Evolutionary conservation across 2,113 vertebrate species (phyloP).

Genomic region (Mormoops blainvillei): DNA sequence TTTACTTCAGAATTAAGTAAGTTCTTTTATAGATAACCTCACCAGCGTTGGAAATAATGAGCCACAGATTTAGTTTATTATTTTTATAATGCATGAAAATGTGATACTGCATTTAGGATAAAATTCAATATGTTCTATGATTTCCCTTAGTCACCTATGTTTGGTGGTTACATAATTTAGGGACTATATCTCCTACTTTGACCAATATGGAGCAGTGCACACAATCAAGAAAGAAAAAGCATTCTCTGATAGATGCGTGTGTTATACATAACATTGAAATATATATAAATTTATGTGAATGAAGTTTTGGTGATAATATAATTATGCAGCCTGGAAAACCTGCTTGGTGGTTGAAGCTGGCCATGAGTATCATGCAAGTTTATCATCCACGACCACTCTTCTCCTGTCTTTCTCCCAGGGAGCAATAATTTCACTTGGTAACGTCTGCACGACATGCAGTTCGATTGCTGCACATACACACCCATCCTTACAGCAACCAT

Average conservation of each 20-base stretch:
- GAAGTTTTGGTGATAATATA: background rate
- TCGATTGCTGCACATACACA: background rate
- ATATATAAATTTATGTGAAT: background rate
- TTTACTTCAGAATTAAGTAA: background rate
- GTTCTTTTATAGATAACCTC: background rate
- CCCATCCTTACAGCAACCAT: background rate
- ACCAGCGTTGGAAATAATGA: background rate
- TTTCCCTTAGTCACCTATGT: background rate
- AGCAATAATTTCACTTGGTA: background rate
- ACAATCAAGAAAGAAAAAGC: background rate
- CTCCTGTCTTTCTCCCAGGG: background rate
- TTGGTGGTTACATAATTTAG: constrained; percentile 5
- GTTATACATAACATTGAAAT: background rate
- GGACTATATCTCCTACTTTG: background rate
- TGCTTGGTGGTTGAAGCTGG: background rate
- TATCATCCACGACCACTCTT: background rate
- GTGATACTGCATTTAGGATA: background rate
- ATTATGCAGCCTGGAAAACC: background rate
- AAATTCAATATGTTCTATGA: background rate
- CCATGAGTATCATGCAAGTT: background rate
- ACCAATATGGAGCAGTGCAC: background rate
- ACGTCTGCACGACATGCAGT: background rate
- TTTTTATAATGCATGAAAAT: constrained; percentile 34
- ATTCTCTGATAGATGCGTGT: background rate
- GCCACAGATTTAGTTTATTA: background rate